These are phyloP conservation scores for Cheilosia urbana DNA, from an alignment of 2,888 invertebrate genomes.

Conservation along the genomic window DNA sequence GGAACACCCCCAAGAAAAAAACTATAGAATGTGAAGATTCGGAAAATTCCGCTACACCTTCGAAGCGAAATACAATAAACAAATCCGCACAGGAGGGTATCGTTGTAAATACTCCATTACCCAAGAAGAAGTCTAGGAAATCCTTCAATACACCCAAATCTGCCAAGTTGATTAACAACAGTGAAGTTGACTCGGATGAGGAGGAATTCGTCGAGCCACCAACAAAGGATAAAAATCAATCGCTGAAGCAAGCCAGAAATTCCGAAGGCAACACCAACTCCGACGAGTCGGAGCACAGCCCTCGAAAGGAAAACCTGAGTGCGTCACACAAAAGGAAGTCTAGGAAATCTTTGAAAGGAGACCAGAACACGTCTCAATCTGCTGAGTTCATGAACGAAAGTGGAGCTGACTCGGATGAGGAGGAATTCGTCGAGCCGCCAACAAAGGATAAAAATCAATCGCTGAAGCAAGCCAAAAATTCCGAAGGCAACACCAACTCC, in stretches of 20 bases:
- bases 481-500: background rate
- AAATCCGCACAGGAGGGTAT: background rate
- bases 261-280: too few relatives aligned
- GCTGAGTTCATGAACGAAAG: slow-evolving; percentile 8
- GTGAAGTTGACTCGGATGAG: too few relatives aligned
- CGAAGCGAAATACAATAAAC: slow-evolving; percentile 21
- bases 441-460: background rate
- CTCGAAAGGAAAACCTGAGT: background rate
- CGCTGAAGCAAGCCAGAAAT: too few relatives aligned
- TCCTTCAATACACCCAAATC: background rate
- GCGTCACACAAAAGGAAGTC: background rate
- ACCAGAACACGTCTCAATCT: background rate
- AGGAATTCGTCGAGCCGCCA: too few relatives aligned
- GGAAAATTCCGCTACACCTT: background rate
- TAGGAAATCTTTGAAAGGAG: background rate
- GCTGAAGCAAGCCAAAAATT: background rate
- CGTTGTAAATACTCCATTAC: background rate
- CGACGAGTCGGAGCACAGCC: background rate
- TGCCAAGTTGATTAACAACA: too few relatives aligned
- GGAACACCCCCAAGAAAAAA: background rate
- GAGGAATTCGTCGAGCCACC: background rate
- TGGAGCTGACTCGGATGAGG: background rate
- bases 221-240: too few relatives aligned
- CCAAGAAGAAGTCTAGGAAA: background rate
- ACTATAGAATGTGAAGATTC: too few relatives aligned